Evolutionary conservation across 2,888 invertebrate genomes (phyloP).

Genomic region (Drosophila colorata): DNA sequence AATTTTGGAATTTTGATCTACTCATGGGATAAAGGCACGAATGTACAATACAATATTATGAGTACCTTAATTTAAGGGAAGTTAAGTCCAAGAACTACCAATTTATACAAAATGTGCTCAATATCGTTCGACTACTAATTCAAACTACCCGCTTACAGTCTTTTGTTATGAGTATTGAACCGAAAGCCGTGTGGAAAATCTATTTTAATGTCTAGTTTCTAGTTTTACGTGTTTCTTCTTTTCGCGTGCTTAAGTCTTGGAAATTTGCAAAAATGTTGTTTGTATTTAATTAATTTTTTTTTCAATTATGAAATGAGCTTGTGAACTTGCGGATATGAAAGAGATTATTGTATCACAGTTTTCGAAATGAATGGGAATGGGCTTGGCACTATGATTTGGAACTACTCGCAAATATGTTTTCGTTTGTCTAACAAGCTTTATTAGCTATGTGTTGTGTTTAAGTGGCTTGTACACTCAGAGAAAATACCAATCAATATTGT

Average conservation of each 20-base stretch:
- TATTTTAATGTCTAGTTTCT: constrained; percentile 8
- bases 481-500: background rate
- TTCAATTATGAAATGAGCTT: constrained; percentile 13
- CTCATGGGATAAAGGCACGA: constrained; percentile 53
- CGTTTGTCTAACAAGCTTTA: too few species aligned
- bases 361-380: constrained; percentile 60
- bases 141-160: constrained; percentile 44
- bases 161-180: constrained; percentile 41
- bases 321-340: constrained; percentile 58
- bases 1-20: constrained; percentile 34
- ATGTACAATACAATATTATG: constrained; percentile 50
- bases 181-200: constrained; percentile 20
- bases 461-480: background rate
- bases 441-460: background rate
- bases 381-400: constrained; percentile 18
- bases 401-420: constrained; percentile 1
- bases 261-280: constrained; percentile 25
- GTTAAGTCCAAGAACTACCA: background rate
- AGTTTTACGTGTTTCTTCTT: constrained; percentile 10
- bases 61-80: background rate
- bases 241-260: constrained; percentile 44
- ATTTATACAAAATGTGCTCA: constrained; percentile 34
- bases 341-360: constrained; percentile 73
- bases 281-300: background rate
- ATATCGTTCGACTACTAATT: constrained; percentile 7